phyloP scores from a whole-genome alignment of 2,888 invertebrate species.

The Drosophila putrida region DNA sequence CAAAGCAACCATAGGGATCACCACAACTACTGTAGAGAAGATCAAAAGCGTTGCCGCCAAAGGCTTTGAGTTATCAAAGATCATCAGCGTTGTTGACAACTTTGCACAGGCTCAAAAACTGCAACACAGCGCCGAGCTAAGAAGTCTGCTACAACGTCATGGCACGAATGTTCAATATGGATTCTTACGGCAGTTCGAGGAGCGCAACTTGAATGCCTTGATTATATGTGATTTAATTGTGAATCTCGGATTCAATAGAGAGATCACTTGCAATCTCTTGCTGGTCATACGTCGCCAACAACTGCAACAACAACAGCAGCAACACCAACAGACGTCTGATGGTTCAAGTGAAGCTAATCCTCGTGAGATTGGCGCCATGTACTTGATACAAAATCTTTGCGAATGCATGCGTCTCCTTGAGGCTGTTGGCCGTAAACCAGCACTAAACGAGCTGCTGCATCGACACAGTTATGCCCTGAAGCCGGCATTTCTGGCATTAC shows the following conservation, averaged over 20 bases:
- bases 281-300: slow-evolving; percentile 82
- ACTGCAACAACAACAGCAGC: slow-evolving; percentile 37
- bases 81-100: slow-evolving; percentile 88
- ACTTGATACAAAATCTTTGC: slow-evolving; percentile 77
- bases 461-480: slow-evolving; percentile 76
- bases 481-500: slow-evolving; percentile 68
- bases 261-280: slow-evolving; percentile 82
- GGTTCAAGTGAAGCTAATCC: slow-evolving; percentile 38
- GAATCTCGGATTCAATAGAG: slow-evolving; percentile 82
- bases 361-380: slow-evolving; percentile 79
- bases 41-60: slow-evolving; percentile 87
- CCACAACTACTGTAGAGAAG: slow-evolving; percentile 81
- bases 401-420: slow-evolving; percentile 81
- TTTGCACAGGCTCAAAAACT: slow-evolving; percentile 85
- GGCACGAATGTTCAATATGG: slow-evolving; percentile 74
- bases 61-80: slow-evolving; percentile 88
- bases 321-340: not conserved
- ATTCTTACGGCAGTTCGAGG: slow-evolving; percentile 81
- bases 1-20: slow-evolving; percentile 19
- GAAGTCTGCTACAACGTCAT: slow-evolving; percentile 76
- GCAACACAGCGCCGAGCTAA: slow-evolving; percentile 69
- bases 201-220: slow-evolving; percentile 76
- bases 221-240: slow-evolving; percentile 84
- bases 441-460: slow-evolving; percentile 75
- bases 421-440: slow-evolving; percentile 53